These are phyloP conservation scores for Polia nebulosa DNA, from an alignment of 2,888 invertebrate genomes.

Conservation along the genomic window DNA sequence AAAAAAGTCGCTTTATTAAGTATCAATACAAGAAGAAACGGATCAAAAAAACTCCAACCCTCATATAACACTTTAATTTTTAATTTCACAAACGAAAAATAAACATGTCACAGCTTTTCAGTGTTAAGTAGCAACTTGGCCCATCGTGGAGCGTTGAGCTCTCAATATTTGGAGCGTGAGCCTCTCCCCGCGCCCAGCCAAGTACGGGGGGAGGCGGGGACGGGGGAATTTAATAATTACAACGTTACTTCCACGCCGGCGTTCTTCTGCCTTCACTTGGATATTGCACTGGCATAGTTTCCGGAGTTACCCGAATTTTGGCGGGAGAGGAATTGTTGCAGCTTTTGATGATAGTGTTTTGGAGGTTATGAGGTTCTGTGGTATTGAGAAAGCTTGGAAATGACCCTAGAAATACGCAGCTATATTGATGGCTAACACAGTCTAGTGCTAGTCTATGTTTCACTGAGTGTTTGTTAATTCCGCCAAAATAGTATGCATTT, in stretches of 20 bases:
- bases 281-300: conserved; percentile 59
- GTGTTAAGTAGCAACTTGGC: conserved; percentile 47
- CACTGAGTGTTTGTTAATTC: background rate
- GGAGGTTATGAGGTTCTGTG: conserved; percentile 3
- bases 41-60: background rate
- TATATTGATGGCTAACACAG: background rate
- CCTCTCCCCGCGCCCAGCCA: conserved; percentile 30
- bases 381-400: background rate
- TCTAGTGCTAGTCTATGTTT: background rate
- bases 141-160: conserved; percentile 37
- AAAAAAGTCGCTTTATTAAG: no score
- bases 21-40: background rate
- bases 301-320: conserved; percentile 32
- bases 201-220: conserved; percentile 51
- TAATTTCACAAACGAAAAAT: conserved; percentile 28
- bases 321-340: conserved; percentile 26
- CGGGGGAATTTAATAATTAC: conserved; percentile 84
- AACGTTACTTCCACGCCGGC: conserved; percentile 73
- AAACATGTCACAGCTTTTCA: conserved; percentile 41
- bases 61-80: background rate
- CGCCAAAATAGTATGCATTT: background rate
- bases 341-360: conserved; percentile 26
- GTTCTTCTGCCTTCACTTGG: conserved; percentile 48
- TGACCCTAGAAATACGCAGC: background rate
- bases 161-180: conserved; percentile 72